These are phyloP conservation scores for Dermolepida albohirtum DNA, from an alignment of 2,888 invertebrate species.

Conservation along the genomic window DNA sequence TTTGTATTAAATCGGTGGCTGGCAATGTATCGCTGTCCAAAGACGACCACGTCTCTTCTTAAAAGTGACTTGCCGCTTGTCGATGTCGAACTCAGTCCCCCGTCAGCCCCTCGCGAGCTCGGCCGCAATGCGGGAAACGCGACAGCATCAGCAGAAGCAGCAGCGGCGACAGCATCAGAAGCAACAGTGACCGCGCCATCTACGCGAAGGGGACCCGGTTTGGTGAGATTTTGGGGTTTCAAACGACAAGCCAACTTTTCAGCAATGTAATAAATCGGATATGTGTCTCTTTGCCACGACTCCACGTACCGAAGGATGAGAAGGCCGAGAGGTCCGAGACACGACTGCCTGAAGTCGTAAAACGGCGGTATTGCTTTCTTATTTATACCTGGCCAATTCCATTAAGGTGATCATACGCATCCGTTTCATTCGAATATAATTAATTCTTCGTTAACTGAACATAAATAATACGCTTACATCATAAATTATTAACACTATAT, in stretches of 20 bases:
- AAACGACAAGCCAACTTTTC: slow-evolving; percentile 60
- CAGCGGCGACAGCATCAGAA: too few species aligned
- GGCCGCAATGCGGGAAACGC: too few species aligned
- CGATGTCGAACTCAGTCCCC: slow-evolving; percentile 38
- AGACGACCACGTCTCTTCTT: slow-evolving; percentile 46
- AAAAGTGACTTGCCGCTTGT: slow-evolving; percentile 57
- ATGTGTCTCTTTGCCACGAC: slow-evolving; percentile 16
- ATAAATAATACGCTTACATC: too few species aligned
- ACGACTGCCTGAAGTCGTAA: slow-evolving; percentile 29
- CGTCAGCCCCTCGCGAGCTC: too few species aligned
- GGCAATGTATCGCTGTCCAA: slow-evolving; percentile 51
- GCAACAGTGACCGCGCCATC: too few species aligned
- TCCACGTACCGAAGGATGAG: too few species aligned
- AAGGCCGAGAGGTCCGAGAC: too few species aligned
- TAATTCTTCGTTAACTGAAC: too few species aligned
- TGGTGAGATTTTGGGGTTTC: slow-evolving; percentile 59
- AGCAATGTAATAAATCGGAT: slow-evolving; percentile 59
- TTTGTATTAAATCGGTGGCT: slow-evolving; percentile 47
- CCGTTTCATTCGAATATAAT: too few species aligned
- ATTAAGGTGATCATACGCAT: slow-evolving; percentile 7
- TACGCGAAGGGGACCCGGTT: slow-evolving; percentile 49
- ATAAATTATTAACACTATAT: too few species aligned
- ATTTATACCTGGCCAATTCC: slow-evolving; percentile 14
- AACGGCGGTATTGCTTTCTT: slow-evolving; percentile 28
- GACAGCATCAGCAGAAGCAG: too few species aligned